A percentile compares a stretch with the other conserved stretches of the same genome.
Conservation (phyloP, 2,888 invertebrate species). For the Drosophila formosana region DNA sequence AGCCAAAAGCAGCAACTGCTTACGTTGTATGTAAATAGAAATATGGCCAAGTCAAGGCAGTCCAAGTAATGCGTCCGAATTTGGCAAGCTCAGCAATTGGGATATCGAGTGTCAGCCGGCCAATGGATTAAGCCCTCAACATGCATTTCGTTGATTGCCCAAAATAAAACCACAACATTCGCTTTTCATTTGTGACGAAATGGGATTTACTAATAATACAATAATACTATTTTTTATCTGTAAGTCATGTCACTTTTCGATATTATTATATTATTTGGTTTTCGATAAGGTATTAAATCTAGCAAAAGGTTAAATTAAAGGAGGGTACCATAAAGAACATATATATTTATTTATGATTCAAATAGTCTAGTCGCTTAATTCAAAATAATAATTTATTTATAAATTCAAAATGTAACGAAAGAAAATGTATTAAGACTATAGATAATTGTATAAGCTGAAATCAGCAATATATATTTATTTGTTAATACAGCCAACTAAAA, state of each 20-base stretch:
- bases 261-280: background rate
- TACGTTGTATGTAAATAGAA: conserved; percentile 52
- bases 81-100: conserved; percentile 62
- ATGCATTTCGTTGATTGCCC: conserved; percentile 26
- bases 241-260: background rate
- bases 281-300: no score
- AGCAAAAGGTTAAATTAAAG: no score
- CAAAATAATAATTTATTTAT: no score
- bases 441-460: background rate
- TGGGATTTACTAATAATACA: conserved; percentile 1
- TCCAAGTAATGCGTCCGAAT: conserved; percentile 36
- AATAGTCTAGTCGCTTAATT: no score
- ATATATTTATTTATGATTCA: no score
- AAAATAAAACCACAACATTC: conserved; percentile 9
- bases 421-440: no score
- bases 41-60: conserved; percentile 43
- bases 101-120: conserved; percentile 48
- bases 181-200: conserved; percentile 17
- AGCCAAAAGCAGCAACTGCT: conserved; percentile 39
- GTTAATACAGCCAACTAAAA: background rate
- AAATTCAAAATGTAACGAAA: no score
- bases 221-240: background rate
- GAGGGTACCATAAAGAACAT: no score
- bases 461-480: background rate
- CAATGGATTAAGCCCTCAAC: conserved; percentile 31